Base-by-base conservation (phyloP, 2,113 vertebrate species). In the Casuarius casuarius region DNA sequence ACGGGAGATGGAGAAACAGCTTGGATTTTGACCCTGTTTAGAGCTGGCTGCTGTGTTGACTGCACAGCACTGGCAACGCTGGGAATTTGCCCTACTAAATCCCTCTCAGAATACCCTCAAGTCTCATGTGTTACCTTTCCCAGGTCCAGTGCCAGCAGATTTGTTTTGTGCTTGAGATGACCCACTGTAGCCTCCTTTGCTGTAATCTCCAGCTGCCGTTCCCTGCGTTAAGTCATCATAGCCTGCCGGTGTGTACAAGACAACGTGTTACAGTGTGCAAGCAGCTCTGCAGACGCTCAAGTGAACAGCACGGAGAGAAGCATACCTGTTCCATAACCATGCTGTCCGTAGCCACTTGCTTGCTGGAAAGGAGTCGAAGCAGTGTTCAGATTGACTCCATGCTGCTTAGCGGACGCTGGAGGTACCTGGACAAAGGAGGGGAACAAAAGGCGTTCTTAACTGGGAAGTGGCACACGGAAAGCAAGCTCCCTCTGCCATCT, bases 221-320 rank as follows among this genome's bases (percentile, higher is more conserved):
- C 98, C 99, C 98, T 99, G 99, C 61, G 98, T 98, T 97, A 99
- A 97, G 97, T 99, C 99, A 51, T 99, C 99, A 62, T 99, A 99
- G 96, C 99, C 99, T 99, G 98, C 83, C 3, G 7, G 28, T 31
- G 90, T 77, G 95, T 86, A 92, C 21, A 94, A 90, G 87, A 90
- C 48, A 58, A 28, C 19, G 78, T 52, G 61, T 80, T 33, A 90
- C 2, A 12, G 74, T 2, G 48, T 7, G 66, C 22, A 4, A 26
- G 84, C 33, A 11, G 92, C 23, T 22, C 56, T 67, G 75, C 56
- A 29, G 70, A 26, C 0, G 0, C 35, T 9, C 17, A 12, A 0
- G 0, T 4, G 26, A 35, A 15, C 6, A 12, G 21, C 21, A 0
- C 17, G 13, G 68, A 15, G 21, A 38, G 6, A 4, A 49, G 20